A percentile compares a stretch with the other conserved stretches of the same genome.
These are phyloP conservation scores for Notiomystis cincta DNA, from an alignment of 2,113 vertebrate genomes.

Conservation along the genomic window DNA sequence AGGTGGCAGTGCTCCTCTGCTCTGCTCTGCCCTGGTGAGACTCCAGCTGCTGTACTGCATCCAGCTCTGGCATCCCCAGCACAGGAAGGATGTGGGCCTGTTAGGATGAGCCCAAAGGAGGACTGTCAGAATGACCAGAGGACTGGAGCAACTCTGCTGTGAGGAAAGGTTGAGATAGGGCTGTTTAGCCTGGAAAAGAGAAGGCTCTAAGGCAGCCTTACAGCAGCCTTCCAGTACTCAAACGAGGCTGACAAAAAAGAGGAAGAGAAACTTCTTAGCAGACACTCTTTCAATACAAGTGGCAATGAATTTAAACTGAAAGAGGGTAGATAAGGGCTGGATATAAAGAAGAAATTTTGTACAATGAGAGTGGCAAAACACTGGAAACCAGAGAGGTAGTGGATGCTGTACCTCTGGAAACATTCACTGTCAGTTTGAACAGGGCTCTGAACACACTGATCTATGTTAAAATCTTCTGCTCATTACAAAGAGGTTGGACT, in stretches of 20 bases:
- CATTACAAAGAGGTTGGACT: neutral
- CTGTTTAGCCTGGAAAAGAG: neutral
- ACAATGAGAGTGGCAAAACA: neutral
- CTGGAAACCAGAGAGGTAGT: neutral
- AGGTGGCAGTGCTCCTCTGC: neutral
- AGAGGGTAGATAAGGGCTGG: fast-evolving
- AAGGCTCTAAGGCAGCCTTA: neutral
- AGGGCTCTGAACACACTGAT: neutral
- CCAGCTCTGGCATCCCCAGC: neutral
- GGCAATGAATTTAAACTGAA: neutral
- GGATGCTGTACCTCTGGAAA: neutral
- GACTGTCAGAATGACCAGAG: too few species aligned
- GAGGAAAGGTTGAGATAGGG: neutral
- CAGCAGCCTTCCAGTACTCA: neutral
- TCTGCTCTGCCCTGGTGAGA: neutral
- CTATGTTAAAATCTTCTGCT: neutral
- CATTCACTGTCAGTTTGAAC: fast-evolving
- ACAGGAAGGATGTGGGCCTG: neutral
- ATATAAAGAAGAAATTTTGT: neutral
- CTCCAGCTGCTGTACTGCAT: neutral
- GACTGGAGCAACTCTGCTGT: fast-evolving
- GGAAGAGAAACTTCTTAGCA: neutral
- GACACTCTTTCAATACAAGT: neutral
- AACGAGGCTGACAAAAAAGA: neutral
- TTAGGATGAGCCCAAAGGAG: neutral